Base-by-base conservation (phyloP, 1,140 invertebrate genomes). In the Hestina assimilis region DNA sequence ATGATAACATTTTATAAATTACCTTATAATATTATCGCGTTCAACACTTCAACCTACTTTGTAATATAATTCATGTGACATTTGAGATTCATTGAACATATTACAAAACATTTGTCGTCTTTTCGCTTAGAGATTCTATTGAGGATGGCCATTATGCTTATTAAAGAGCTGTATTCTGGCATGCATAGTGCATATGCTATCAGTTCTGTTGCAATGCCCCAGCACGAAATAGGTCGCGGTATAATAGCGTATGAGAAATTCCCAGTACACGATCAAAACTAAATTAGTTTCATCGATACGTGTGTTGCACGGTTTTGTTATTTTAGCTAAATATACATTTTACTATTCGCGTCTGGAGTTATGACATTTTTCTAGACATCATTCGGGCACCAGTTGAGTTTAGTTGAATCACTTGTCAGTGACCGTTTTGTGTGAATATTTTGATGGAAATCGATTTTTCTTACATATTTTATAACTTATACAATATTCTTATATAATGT, bases 181-280 rank as follows among this genome's bases (percentile, higher is more conserved):
- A 52, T 59, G 48, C 48, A 52, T 14, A 31, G 40, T 57, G 45
- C 46, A 57, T 43, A 57, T 43, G 50, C 48, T 43, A 58, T 52
- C 50, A 53, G 35, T 12, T 35, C 28, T 65, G 62, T 56, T 53
- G 62, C 62, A 65, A 59, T 58, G 38, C 23, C 50, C 33, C 23
- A 6, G 41, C 56, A 52, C 46, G 33, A 63, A 73, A 68, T 73
- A 57, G 71, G 71, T 64, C 71, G 53, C 21, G 42, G 50, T 48
- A 63, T 65, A 71, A 68, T 60, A 43, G 61, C 48, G 50, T 47
- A 59, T 58, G 47, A 65, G 55, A 58, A 67, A 56, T 67, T 63
- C 61, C 41, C 45, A 59, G 47, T 47, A 64, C 52, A 28, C 24
- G 43, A 56, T 48, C 17, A 11, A 9, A 7, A 24, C 31, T 48